Base-by-base conservation (phyloP, 2,888 invertebrate species). In the Chymomyza fuscimana region DNA sequence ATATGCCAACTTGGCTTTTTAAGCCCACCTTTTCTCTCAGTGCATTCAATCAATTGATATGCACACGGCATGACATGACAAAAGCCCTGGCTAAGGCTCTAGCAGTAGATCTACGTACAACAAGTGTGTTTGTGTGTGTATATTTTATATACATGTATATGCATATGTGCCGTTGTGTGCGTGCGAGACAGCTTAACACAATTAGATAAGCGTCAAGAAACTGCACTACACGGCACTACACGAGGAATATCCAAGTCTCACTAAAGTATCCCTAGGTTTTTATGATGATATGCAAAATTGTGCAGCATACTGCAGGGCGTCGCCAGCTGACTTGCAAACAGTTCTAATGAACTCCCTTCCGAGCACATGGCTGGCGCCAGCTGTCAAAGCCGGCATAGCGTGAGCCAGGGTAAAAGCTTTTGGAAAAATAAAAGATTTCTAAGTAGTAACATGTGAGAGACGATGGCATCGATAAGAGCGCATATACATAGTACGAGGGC, bases 311-410 rank as follows among this genome's bases (percentile, higher is more conserved):
- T 72, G 63, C 62, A 74, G 74, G 74, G 74, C 74, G 71, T 74
- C 80, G 59, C 77, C 87, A 85, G 86, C 86, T 85, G 82, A 87
- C 80, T 77, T 46, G 63, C 59, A 51, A 56, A 40, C 51, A 59
- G 5, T 54, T 54, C 7, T 54, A 54, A 54, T 54, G 19, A 19
- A 54, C 54, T 54, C 54, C 54, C 54, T 16, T n/a, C 54, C 40
- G 12, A 46, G 40, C 40, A 46, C 40, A 46, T 46, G 40, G 40
- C 40, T 46, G 40, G 40, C 54, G 54, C 54, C 22, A 54, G 54
- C 22, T 54, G 54, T 54, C 54, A 22, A 46, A 46, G 12, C 40
- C 40, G 40, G 40, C 3, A 46, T 46, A 46, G 40, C 40, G 40
- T 46, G 40, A 12, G 40, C 32, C 32, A 32, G 12, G 3, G 2